phyloP scores from a whole-genome alignment of 2,888 invertebrate species.

The Trichopoda pennipes region DNA sequence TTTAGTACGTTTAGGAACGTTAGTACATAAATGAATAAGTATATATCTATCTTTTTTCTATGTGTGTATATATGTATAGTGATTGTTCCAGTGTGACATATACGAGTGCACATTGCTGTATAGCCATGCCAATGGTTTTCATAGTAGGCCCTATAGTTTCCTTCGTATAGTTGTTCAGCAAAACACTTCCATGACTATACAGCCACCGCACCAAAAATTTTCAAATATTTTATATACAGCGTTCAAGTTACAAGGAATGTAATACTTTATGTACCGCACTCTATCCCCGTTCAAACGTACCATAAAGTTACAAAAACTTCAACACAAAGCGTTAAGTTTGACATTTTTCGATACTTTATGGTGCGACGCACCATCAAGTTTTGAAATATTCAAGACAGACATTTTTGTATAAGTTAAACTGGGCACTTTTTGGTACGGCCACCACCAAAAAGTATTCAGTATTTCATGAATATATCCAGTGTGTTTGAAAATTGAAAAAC shows the following conservation, averaged over 20 bases:
- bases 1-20: slow-evolving; percentile 7
- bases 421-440: slow-evolving; percentile 77
- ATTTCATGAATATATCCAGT: slow-evolving; percentile 63
- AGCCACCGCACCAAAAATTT: slow-evolving; percentile 74
- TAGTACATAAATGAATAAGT: slow-evolving; percentile 5
- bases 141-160: slow-evolving; percentile 73
- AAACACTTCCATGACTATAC: slow-evolving; percentile 76
- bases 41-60: slow-evolving; percentile 19
- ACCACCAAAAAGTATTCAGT: slow-evolving; percentile 77
- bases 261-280: slow-evolving; percentile 74
- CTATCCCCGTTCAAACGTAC: slow-evolving; percentile 78
- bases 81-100: slow-evolving; percentile 76
- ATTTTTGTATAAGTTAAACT: slow-evolving; percentile 69
- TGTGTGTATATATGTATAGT: slow-evolving; percentile 49
- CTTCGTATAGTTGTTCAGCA: slow-evolving; percentile 70
- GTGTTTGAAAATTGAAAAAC: slow-evolving; percentile 69
- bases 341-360: slow-evolving; percentile 80
- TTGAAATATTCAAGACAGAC: slow-evolving; percentile 68
- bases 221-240: slow-evolving; percentile 64
- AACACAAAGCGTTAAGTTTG: slow-evolving; percentile 75
- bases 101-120: slow-evolving; percentile 74
- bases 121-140: slow-evolving; percentile 74
- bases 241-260: slow-evolving; percentile 62
- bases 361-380: slow-evolving; percentile 77
- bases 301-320: slow-evolving; percentile 77